phyloP scores from a whole-genome alignment of 2,113 vertebrate species.

The Tapirus terrestris region DNA sequence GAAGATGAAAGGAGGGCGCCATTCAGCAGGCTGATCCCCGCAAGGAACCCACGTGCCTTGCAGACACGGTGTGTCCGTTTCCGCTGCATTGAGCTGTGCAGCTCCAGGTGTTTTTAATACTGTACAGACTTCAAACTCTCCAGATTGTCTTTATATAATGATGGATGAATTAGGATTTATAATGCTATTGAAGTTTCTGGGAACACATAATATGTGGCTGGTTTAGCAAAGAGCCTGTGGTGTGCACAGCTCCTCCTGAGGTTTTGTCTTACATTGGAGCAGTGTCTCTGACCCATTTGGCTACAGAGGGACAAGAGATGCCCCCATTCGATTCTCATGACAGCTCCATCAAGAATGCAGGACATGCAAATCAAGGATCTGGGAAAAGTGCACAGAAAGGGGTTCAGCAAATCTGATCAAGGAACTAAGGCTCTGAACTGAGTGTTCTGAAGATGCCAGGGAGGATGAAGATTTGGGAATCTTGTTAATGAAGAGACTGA shows the following conservation, averaged over 20 bases:
- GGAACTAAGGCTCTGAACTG: background rate
- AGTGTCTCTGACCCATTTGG: background rate
- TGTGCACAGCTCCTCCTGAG: background rate
- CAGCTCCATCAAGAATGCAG: background rate
- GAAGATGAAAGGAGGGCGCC: background rate
- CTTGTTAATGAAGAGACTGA: background rate
- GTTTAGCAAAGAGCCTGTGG: background rate
- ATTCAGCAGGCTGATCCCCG: accelerated
- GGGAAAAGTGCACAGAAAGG: background rate
- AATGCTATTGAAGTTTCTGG: background rate
- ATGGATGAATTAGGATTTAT: background rate
- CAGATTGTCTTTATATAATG: background rate
- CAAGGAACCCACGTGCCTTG: background rate
- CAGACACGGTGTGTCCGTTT: background rate
- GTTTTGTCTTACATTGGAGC: background rate
- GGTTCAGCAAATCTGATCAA: background rate
- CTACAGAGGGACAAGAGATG: background rate
- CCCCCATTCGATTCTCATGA: background rate
- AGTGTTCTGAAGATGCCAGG: background rate
- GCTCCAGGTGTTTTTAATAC: background rate
- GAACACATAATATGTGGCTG: background rate
- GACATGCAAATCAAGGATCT: too few species aligned
- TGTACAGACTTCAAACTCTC: background rate
- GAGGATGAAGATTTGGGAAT: background rate
- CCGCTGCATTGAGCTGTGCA: accelerated